These are phyloP conservation scores for Plestiodon gilberti DNA, from an alignment of 2,113 vertebrate genomes.

Conservation along the genomic window DNA sequence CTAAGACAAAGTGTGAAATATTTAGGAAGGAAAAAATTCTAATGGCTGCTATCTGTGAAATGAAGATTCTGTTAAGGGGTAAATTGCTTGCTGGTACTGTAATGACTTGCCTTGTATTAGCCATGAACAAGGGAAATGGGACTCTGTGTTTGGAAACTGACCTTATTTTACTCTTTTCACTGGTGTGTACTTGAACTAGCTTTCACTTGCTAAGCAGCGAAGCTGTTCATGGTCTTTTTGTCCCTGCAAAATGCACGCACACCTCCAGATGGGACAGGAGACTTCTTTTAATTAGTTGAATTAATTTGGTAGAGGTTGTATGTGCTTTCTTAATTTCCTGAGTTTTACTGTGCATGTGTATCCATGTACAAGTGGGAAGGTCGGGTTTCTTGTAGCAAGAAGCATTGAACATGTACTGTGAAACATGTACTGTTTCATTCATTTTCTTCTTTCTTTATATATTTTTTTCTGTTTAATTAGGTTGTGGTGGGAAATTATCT, in stretches of 20 bases:
- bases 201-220: neutral
- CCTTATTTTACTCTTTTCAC: neutral
- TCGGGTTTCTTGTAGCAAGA: neutral
- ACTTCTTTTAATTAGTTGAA: neutral
- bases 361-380: accelerated
- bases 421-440: neutral
- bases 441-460: constrained; percentile 1
- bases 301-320: accelerated
- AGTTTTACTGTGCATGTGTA: accelerated
- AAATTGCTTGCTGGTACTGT: neutral
- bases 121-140: neutral
- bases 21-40: neutral
- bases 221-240: neutral
- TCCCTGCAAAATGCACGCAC: accelerated
- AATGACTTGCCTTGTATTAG: neutral
- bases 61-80: neutral
- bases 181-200: neutral
- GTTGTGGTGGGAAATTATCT: constrained; percentile 56
- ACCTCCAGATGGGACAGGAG: neutral
- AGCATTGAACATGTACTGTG: neutral
- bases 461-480: constrained; percentile 65
- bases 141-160: neutral
- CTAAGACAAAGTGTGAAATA: neutral
- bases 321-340: neutral
- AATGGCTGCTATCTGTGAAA: neutral